A percentile compares a stretch with the other conserved stretches of the same genome.
phyloP scores from a whole-genome alignment of 2,888 invertebrate species.

The Tiphia femorata region DNA sequence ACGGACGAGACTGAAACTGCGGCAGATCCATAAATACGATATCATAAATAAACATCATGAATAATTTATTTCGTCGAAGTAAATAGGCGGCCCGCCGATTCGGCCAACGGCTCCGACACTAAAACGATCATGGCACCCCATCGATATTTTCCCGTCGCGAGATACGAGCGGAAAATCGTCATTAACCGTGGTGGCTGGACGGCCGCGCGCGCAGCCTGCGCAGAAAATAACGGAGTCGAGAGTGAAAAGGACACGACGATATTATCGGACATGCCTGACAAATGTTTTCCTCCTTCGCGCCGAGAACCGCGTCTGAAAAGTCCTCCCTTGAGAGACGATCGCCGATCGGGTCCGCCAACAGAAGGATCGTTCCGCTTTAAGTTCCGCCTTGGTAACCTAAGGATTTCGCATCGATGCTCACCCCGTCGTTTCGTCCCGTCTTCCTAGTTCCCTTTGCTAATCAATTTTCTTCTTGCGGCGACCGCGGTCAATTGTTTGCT shows the following conservation, averaged over 20 bases:
- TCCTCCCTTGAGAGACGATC: not conserved
- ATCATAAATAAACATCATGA: no score
- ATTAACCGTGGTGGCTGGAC: constrained; percentile 19
- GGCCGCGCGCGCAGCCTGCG: no score
- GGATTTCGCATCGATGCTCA: not conserved
- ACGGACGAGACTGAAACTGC: no score
- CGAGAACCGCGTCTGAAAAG: not conserved
- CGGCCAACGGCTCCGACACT: no score
- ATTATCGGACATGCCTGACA: not conserved
- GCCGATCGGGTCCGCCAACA: not conserved
- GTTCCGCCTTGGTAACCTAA: constrained; percentile 3
- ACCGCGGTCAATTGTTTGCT: no score
- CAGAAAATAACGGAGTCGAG: constrained; percentile 5
- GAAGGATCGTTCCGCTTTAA: constrained; percentile 2
- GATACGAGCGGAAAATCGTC: constrained; percentile 20
- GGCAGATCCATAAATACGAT: no score
- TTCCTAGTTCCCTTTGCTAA: no score
- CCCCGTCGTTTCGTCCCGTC: not conserved
- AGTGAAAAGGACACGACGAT: constrained; percentile 6
- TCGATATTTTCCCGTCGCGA: constrained; percentile 17
- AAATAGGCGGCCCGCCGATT: no score
- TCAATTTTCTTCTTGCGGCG: no score
- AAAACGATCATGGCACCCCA: no score
- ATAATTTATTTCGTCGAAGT: no score
- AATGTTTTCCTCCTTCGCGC: constrained; percentile 7